These are phyloP conservation scores for Trachelus stipa DNA, from an alignment of 2,888 invertebrate genomes.

Conservation along the genomic window DNA sequence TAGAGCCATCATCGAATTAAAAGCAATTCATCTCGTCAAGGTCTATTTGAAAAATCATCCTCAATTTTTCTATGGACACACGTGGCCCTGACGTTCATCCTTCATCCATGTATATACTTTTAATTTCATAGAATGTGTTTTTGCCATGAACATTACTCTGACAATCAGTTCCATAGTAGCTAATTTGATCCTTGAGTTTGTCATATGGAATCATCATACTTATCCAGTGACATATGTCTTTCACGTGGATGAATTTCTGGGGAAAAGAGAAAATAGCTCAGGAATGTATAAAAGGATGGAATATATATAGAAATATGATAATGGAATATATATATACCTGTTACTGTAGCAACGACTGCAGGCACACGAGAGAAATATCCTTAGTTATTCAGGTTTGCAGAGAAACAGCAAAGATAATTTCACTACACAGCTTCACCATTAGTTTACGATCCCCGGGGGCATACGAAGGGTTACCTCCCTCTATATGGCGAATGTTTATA, in stretches of 20 bases:
- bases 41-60: not conserved
- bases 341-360: conserved; percentile 9
- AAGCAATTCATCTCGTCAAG: not conserved
- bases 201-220: not conserved
- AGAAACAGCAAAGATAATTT: conserved; percentile 41
- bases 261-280: not conserved
- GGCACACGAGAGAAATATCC: conserved; percentile 2
- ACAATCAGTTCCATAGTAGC: not conserved
- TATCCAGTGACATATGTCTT: not conserved
- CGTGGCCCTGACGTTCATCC: not conserved
- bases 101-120: not conserved
- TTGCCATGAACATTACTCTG: not conserved
- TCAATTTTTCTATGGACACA: not conserved
- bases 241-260: conserved; percentile 9
- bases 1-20: not conserved
- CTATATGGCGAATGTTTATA: conserved; percentile 39
- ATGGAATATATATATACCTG: not conserved
- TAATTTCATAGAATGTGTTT: not conserved
- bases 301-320: not conserved
- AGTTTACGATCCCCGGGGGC: conserved; percentile 60
- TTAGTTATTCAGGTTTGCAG: conserved; percentile 15
- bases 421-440: conserved; percentile 51
- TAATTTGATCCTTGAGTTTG: not conserved
- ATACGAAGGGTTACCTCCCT: conserved; percentile 45
- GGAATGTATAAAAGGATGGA: not conserved